Evolutionary conservation across 1,140 invertebrate genomes (phyloP), one percentile per base, ranked within the genome.

Genomic region (Archivesica marissinica): DNA sequence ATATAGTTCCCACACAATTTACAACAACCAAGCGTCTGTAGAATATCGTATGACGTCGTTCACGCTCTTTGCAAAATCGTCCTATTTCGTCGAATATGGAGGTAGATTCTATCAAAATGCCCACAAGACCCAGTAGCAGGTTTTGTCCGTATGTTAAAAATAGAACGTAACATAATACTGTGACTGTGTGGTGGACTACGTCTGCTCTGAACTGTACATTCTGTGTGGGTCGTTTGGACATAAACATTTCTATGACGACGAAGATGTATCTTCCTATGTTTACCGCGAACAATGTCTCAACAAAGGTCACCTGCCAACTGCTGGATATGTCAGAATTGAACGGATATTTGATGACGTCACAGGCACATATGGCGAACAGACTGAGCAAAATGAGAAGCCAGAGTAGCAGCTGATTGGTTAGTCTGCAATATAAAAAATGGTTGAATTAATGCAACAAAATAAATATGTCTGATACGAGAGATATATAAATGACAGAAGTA

Each of bases 191-290:
- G 47, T 89, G 88, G 4, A 87, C 61, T 0, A 66, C 44, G 9
- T 89, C 86, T 33, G 85, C 86, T 56, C 84, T 74, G 30, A 76
- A 86, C 17, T 76, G 54, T 20, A 68, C 41, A 17, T 35, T 78
- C 6, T 81, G 76, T 20, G 59, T 56, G 23, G 59, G 28, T 23
- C 47, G 33, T 35, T 50, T 74, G 0, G 84, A 50, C 23, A 79
- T 61, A 0, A 82, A 44, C 44, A 83, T 59, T 41, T 87, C 81
- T 25, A 66, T 33, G 4, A 87, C 68, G 1, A 85, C 61, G 52
- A 86, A 89, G 7, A 87, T 47, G 35, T 89, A 89, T 20, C 85
- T 66, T n/a, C 88, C 88, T 2, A 89, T 79, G 68, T 87, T 87
- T 39, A 89, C 78, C 2, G 75, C 83, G 9, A 89, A 78, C 15